Evolutionary conservation across 2,797 vertebrate genomes (phyloP), one percentile per base, ranked within the genome.

Genomic region (Lagodon rhomboides): DNA sequence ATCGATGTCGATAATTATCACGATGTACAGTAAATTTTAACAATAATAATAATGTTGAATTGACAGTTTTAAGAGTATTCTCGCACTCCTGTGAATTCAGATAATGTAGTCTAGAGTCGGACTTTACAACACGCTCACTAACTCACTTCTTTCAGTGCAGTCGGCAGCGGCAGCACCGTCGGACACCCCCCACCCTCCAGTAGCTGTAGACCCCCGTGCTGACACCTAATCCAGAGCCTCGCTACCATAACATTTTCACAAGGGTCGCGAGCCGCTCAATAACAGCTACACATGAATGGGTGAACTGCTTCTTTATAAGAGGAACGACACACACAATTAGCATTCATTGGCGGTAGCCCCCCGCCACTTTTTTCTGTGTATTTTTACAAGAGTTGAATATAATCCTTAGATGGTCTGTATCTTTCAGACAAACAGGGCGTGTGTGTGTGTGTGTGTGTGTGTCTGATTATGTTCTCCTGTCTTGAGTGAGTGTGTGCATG

Each of bases 161-260:
- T 81, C 73, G 73, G 56, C 84, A 69, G 65, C 66, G 43, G 55
- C 5, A 43, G 41, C 44, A 34, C 47, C 72, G 34, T 34, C 34
- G 34, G 8, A 34, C 34, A 10, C 72, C 41, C 73, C 54, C 3
- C 25, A n/a, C 56, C 62, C 73, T 38, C 76, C 59, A 27, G 65
- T 77, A 70, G 77, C 75, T 49, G 74, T 46, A 62, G 64, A 75
- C 84, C 85, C 68, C 73, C 75, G 22, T 46, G 68, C 91, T 55
- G 91, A 95, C 92, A 94, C 90, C 91, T 90, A 92, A 95, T 93
- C 92, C 90, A 76, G 82, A 85, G 68, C 80, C 81, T 71, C 64
- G 73, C 93, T 94, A 92, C 85, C 92, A 93, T 92, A 94, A 95
- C 93, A 94, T 94, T 95, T 95, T 94, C 91, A 91, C 88, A 93